phyloP scores from a whole-genome alignment of 2,888 invertebrate genomes.

The Epistrophella euchroma region DNA sequence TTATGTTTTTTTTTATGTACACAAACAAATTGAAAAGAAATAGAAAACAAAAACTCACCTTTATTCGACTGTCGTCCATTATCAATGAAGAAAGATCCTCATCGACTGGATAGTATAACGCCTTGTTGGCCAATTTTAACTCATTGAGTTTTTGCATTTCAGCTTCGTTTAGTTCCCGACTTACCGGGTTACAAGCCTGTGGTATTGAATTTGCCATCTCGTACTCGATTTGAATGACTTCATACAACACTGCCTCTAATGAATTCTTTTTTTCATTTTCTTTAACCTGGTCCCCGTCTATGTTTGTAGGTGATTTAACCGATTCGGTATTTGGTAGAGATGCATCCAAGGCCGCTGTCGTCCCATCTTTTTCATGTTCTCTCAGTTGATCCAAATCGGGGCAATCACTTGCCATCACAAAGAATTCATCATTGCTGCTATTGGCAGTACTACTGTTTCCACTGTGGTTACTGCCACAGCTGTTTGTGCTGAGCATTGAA shows the following conservation, averaged over 20 bases:
- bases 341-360: background rate
- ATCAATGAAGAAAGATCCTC: conserved; percentile 90
- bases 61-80: conserved; percentile 87
- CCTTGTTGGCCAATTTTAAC: conserved; percentile 93
- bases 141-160: conserved; percentile 93
- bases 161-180: conserved; percentile 88
- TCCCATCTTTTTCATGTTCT: background rate
- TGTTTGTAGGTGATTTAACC: conserved; percentile 52
- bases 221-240: conserved; percentile 94
- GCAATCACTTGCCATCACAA: conserved; percentile 66
- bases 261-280: conserved; percentile 83
- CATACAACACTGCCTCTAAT: conserved; percentile 92
- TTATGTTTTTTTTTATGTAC: background rate
- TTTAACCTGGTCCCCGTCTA: conserved; percentile 55
- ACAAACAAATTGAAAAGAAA: background rate
- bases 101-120: conserved; percentile 92
- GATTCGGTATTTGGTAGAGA: conserved; percentile 5
- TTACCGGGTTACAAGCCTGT: conserved; percentile 73
- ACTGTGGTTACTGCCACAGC: conserved; percentile 60
- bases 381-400: conserved; percentile 62
- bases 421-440: conserved; percentile 63
- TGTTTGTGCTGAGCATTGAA: conserved; percentile 74
- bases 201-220: conserved; percentile 85
- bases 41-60: conserved; percentile 82
- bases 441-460: conserved; percentile 39